Conservation (phyloP, 2,113 vertebrate genomes). For the zebrafish (Danio rerio) region GRCz12tu NC_133182.1:34019001-34019500, state of each 20-base stretch:
- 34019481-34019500: not conserved
- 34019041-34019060: constrained; percentile 67
- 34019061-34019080: constrained; percentile 44
- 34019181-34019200: constrained; percentile 22
- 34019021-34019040: constrained; percentile 68
- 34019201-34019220: constrained; percentile 42
- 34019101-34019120: constrained; percentile 1
- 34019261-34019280: constrained; percentile 39
- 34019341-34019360: constrained; percentile 90
- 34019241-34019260: constrained; percentile 41
- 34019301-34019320: constrained; percentile 88
- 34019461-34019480: constrained; percentile 3
- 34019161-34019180: constrained; percentile 22
- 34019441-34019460: not conserved
- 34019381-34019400: constrained; percentile 92
- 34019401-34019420: constrained; percentile 75
- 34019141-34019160: not conserved
- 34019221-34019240: not conserved
- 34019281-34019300: constrained; percentile 17
- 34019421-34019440: constrained; percentile 58
- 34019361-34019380: constrained; percentile 98
- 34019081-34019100: constrained; percentile 14
- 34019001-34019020: constrained; percentile 92
- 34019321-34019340: constrained; percentile 93
- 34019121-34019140: constrained; percentile 18